Evolutionary conservation across 2,797 vertebrate species (phyloP), one percentile per base, ranked within the genome.

Genomic region (Mormyrus hasselquistii): DNA sequence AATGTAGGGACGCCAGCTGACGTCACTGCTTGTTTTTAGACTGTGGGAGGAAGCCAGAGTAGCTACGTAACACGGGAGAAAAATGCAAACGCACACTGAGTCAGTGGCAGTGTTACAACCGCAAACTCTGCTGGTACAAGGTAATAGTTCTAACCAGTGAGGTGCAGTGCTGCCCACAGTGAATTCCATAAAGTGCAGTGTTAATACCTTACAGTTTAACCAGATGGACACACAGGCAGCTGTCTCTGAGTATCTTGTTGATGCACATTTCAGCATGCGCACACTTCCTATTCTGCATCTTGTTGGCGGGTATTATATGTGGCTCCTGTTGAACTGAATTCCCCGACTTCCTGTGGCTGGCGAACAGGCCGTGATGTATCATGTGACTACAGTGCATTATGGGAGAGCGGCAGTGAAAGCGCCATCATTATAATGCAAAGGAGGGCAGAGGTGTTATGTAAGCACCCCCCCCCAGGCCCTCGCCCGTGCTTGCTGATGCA

Each of bases 361-460:
- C 2, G 29, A 73, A 16, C 9, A 25, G 47, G n/a, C 44, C n/a
- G 3, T 14, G 22, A 22, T 84, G 82, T 25, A 52, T 84, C 47
- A 3, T 83, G 76, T 41, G 76, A n/a, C 19, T 25, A 1, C 25
- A n/a, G 49, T 55, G 83, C 83, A 86, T 86, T 29, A 29, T 86
- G 85, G 85, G 85, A 87, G 50, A 87, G 50, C 14, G 19, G 29
- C 6, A 87, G 73, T 50, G 88, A 57, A 90, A 47, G 55, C 41
- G 69, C 53, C 86, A 55, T 91, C 85, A 57, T 89, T 49, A 59
- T 83, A 47, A 49, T 9, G 87, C 29, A 87, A 88, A 59, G 90
- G 91, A 91, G 88, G 90, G 92, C 91, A 92, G 76, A 59, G 62
- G 85, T 76, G 62, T 88, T 79, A 91, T 91, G 90, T 86, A 91